Base-by-base conservation (phyloP, 1,140 invertebrate species). In the Amyelois transitella region DNA sequence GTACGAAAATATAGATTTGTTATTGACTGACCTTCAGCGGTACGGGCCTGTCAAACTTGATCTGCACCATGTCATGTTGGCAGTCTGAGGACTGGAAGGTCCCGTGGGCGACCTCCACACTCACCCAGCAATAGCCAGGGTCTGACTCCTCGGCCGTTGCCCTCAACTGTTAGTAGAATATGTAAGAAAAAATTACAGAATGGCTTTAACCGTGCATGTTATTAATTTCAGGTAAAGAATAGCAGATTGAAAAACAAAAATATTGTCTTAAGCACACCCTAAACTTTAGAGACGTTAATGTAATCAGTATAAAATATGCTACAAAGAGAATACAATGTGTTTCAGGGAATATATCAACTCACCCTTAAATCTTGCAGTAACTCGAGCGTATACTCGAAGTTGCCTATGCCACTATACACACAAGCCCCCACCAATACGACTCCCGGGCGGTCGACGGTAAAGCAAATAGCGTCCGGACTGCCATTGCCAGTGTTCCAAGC, bases 401-500 rank as follows among this genome's bases (percentile, higher is more conserved):
- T 92, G 5, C 95, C 95, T 12, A 92, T 90, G 4, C 97, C 97
- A 8, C 95, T 95, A 86, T 97, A 99, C 43, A 99, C 93, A 59
- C 93, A 94, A 0, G 78, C 94, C 1, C 98, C 98, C 28, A 95
- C 94, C 25, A 99, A 92, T 21, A 95, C 92, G 50, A 99, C 94
- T 1, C 97, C 98, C 0, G 94, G 89, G 25, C 94, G 90, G 87
- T 99, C 97, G 6, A 99, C 97, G 14, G 93, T 93, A 74, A 99
- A 98, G 65, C 96, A 96, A 69, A 99, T 97, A 3, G 97, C 97
- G 89, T 99, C 98, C 0, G 97, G 96, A 18, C 96, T 97, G 24
- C 97, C 98, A 84, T 97, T 98, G 2, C 97, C 97, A 1, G 97
- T 98, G 73, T 99, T 98, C 98, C 98, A 99, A 1, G 96, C 96